Evolutionary conservation across 2,797 vertebrate genomes (phyloP), one percentile per base, ranked within the genome.

Genomic region (Danio tinwini): DNA sequence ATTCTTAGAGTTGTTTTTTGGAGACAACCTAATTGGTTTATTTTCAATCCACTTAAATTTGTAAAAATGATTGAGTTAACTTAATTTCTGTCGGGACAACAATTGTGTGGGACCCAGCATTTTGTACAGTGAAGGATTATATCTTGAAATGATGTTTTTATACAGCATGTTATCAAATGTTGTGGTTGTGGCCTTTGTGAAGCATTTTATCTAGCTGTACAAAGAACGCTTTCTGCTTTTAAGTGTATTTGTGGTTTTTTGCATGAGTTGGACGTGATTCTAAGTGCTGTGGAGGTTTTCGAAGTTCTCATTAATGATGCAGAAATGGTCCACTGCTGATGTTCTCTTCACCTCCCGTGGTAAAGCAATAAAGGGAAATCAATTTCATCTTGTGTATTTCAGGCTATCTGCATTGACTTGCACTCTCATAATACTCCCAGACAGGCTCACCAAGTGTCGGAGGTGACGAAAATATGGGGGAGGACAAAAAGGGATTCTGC

Each of bases 371-470:
- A 73, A 64, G 42, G 49, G 16, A 68, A 81, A 68, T 58, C 42
- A 75, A 74, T 58, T 64, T 65, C 52, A 74, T 58, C 45, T 75
- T 52, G 53, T 62, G 56, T 62, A 71, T 69, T 78, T 69, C 65
- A 78, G 45, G 13, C 65, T 59, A 29, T 70, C 55, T 78, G 65
- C 59, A 76, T 70, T 71, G 55, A 52, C 56, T 78, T 12, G 10
- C 21, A 17, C 65, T 29, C 47, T 78, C 45, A 52, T 70, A 71
- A 78, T 78, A 62, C 76, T 45, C 10, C 9, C 39, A 45, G 78
- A 80, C 59, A 74, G 63, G 55, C n/a, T 49, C 58, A 45, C 21
- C 42, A 68, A 81, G 71, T 74, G 79, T 59, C 5, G 29, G n/a
- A 80, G 78, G 56, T 42, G 72, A 62, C 44, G 13, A 70, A 62